Conservation (phyloP, 2,888 invertebrate genomes). For the Mylabris sibirica region DNA sequence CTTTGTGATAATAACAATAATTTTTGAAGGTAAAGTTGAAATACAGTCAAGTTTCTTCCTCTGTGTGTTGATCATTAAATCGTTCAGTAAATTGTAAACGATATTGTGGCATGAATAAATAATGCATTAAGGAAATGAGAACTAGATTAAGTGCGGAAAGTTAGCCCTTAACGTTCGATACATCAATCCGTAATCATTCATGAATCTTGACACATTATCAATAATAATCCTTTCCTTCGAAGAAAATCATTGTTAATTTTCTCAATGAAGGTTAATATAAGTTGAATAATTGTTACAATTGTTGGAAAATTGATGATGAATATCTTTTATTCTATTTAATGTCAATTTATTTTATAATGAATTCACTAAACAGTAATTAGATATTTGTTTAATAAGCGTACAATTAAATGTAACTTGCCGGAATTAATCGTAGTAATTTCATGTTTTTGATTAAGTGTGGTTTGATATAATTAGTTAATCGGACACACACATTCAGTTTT, state of each 20-base stretch:
- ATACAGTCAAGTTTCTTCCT: too few species aligned
- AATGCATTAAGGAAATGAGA: conserved; percentile 40
- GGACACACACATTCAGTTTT: background rate
- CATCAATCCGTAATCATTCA: conserved; percentile 39
- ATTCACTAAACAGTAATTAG: background rate
- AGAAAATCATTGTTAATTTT: background rate
- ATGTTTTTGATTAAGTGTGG: background rate
- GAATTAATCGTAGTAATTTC: background rate
- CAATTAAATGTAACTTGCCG: background rate
- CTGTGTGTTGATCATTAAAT: background rate
- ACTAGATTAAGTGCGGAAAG: conserved; percentile 34
- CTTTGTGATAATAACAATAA: background rate
- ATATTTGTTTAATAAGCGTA: background rate
- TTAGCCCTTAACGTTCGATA: conserved; percentile 27
- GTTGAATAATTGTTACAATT: background rate
- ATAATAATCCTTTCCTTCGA: conserved; percentile 24
- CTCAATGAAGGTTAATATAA: background rate
- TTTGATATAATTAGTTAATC: background rate
- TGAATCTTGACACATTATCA: conserved; percentile 35
- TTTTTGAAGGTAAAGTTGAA: background rate
- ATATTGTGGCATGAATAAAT: conserved; percentile 21
- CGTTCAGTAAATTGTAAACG: background rate
- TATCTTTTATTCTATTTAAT: too few species aligned
- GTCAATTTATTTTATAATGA: background rate
- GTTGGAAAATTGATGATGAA: background rate